Percentiles rank a stretch among this genome's conserved stretches.
These are phyloP conservation scores for Tragulus kanchil DNA, from an alignment of 2,113 vertebrate genomes.

Conservation along the genomic window DNA sequence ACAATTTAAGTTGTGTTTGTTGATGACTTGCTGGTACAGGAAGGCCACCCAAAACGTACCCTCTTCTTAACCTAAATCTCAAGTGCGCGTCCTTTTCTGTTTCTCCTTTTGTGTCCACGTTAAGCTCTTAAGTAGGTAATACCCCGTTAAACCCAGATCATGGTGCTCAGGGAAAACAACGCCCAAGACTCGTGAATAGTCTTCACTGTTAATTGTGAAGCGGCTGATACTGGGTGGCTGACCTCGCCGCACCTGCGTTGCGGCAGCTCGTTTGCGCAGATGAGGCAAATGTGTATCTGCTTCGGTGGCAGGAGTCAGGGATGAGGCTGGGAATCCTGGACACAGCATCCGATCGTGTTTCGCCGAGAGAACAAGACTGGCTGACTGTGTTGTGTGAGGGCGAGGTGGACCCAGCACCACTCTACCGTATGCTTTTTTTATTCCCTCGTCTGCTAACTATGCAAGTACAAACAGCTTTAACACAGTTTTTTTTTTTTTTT, in stretches of 20 bases:
- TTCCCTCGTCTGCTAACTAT: conserved; percentile 89
- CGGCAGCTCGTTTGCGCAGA: conserved; percentile 69
- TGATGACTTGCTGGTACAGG: neutral
- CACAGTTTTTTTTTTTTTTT: conserved; percentile 88
- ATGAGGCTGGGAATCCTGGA: conserved; percentile 76
- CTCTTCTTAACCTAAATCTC: conserved; percentile 33
- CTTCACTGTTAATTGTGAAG: conserved; percentile 64
- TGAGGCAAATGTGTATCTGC: conserved; percentile 77
- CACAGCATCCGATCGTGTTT: conserved; percentile 84
- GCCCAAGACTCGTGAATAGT: conserved; percentile 40
- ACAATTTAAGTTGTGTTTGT: neutral
- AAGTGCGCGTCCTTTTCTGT: neutral
- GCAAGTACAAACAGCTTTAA: conserved; percentile 95
- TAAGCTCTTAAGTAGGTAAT: conserved; percentile 48
- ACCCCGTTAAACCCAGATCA: conserved; percentile 37
- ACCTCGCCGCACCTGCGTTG: conserved; percentile 54
- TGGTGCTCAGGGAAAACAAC: neutral
- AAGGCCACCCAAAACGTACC: conserved; percentile 5
- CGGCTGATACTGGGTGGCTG: neutral
- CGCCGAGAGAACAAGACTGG: conserved; percentile 84
- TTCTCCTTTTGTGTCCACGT: neutral
- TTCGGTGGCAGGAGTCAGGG: conserved; percentile 67
- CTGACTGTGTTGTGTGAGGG: conserved; percentile 86
- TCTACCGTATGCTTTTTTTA: conserved; percentile 85
- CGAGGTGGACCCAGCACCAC: conserved; percentile 84